phyloP scores from a whole-genome alignment of 2,113 vertebrate genomes.

The Stigmatopora argus region DNA sequence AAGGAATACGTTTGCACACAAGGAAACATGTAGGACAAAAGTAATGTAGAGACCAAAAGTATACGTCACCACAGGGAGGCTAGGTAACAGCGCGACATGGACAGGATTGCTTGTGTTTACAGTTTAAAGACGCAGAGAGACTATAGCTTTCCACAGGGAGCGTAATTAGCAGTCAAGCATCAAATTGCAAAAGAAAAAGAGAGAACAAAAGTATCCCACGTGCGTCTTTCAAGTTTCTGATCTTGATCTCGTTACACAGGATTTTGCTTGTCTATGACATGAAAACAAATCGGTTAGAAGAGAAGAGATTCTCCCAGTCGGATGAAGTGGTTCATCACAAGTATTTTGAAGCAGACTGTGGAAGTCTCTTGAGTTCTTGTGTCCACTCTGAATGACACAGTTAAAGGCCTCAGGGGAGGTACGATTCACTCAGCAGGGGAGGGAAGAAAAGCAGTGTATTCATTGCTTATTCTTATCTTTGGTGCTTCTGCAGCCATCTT shows the following conservation, averaged over 20 bases:
- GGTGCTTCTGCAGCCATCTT: conserved; percentile 30
- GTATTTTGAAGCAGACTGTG: conserved; percentile 39
- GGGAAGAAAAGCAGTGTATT: conserved; percentile 15
- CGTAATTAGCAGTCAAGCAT: conserved; percentile 51
- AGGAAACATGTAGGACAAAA: conserved; percentile 63
- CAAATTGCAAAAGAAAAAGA: conserved; percentile 51
- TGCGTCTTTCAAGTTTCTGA: conserved; percentile 43
- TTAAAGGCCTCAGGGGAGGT: conserved; percentile 37
- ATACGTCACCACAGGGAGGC: conserved; percentile 34
- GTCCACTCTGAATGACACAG: conserved; percentile 58
- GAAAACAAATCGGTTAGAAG: conserved; percentile 37
- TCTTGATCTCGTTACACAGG: conserved; percentile 35
- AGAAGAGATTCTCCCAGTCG: conserved; percentile 26
- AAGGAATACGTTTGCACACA: conserved; percentile 63
- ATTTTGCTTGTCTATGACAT: conserved; percentile 46
- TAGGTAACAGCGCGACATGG: conserved; percentile 17
- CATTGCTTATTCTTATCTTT: conserved; percentile 29
- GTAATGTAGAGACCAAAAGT: conserved; percentile 30
- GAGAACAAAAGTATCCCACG: conserved; percentile 43
- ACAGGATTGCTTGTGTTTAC: conserved; percentile 37
- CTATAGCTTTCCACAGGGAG: conserved; percentile 35
- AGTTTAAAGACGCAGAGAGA: conserved; percentile 49
- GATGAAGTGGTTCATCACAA: conserved; percentile 46
- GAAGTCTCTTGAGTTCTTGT: conserved; percentile 53
- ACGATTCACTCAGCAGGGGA: conserved; percentile 16